Conservation (phyloP, 2,113 vertebrate species). For the Macquaria ambigua region DNA sequence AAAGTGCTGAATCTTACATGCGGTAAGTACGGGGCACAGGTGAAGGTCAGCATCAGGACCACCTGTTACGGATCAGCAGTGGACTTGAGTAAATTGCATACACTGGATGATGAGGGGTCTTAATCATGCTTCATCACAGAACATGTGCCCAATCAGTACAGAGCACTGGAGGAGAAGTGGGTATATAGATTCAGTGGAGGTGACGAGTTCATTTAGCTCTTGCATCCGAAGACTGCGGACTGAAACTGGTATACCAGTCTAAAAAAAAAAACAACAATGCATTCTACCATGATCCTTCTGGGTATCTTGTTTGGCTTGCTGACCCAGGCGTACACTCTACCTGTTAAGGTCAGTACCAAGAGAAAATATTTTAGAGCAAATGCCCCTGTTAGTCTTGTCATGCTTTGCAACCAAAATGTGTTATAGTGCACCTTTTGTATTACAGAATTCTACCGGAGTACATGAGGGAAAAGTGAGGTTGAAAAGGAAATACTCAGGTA, state of each 20-base stretch:
- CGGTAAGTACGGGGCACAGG: constrained; percentile 61
- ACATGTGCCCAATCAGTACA: constrained; percentile 67
- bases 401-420: neutral
- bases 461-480: constrained; percentile 72
- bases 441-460: constrained; percentile 78
- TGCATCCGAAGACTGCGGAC: constrained; percentile 32
- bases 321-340: constrained; percentile 66
- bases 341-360: constrained; percentile 78
- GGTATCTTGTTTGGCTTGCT: constrained; percentile 62
- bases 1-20: constrained; percentile 76
- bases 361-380: neutral
- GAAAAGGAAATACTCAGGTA: constrained; percentile 81
- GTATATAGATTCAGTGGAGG: constrained; percentile 72
- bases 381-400: neutral
- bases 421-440: constrained; percentile 16
- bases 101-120: constrained; percentile 65
- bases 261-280: constrained; percentile 65
- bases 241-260: constrained; percentile 29
- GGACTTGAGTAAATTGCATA: constrained; percentile 75
- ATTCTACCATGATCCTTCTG: constrained; percentile 62
- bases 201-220: constrained; percentile 43
- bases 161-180: constrained; percentile 53
- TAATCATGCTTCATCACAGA: constrained; percentile 68
- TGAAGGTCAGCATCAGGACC: constrained; percentile 65
- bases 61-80: constrained; percentile 67